These are phyloP conservation scores for Macropodus opercularis DNA, from an alignment of 2,797 vertebrate genomes.

Conservation along the genomic window DNA sequence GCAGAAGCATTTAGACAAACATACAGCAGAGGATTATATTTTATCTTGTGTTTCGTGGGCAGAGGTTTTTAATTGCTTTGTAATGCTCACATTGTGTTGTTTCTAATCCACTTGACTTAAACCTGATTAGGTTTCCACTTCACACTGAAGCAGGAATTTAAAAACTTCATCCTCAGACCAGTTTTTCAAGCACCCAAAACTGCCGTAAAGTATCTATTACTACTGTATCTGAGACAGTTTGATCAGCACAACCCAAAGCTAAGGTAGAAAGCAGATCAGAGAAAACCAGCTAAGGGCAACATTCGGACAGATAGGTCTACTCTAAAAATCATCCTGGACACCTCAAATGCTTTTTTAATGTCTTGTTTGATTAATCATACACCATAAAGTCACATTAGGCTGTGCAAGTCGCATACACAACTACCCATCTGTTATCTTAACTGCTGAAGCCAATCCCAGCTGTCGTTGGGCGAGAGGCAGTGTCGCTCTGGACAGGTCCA, in stretches of 20 bases:
- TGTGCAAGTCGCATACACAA: too few relatives aligned
- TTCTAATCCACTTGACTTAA: slow-evolving; percentile 1
- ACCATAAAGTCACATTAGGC: too few relatives aligned
- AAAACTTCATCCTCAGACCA: slow-evolving; percentile 6
- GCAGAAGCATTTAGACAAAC: slow-evolving; percentile 5
- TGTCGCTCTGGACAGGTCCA: too few relatives aligned
- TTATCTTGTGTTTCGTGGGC: neutral
- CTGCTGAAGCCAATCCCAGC: too few relatives aligned
- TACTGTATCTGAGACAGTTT: neutral
- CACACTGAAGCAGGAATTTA: neutral
- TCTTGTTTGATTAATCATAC: too few relatives aligned
- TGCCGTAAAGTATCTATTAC: neutral
- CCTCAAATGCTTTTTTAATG: neutral
- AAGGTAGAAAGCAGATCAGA: slow-evolving; percentile 9
- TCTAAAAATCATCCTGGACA: neutral
- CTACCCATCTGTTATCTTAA: too few relatives aligned
- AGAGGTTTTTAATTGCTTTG: neutral
- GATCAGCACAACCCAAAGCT: slow-evolving; percentile 3
- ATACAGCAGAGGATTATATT: neutral
- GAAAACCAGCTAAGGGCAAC: too few relatives aligned
- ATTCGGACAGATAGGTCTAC: too few relatives aligned
- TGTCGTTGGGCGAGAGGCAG: too few relatives aligned
- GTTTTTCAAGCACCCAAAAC: slow-evolving; percentile 1
- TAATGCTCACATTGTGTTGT: neutral
- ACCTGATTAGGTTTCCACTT: slow-evolving; percentile 8